These are phyloP conservation scores for Diacarnus erythraeanus DNA, from an alignment of 37 sponge, comb jelly and placozoan genomes.

Conservation along the genomic window DNA sequence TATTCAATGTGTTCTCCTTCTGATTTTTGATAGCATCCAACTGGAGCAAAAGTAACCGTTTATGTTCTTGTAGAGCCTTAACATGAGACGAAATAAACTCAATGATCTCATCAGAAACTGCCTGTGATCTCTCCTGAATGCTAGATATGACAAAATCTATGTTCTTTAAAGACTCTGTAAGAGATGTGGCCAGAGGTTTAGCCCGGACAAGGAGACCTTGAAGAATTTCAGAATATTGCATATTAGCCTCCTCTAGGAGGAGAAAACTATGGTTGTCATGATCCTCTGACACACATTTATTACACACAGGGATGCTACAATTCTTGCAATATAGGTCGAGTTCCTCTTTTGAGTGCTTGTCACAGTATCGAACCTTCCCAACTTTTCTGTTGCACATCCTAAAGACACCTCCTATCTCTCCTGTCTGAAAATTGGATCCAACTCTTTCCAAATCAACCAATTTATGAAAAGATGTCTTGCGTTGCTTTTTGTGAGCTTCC, in stretches of 20 bases:
- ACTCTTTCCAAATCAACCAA: constrained; percentile 11
- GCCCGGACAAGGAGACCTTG: constrained; percentile 26
- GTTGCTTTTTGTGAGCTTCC: constrained; percentile 52
- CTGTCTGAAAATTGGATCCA: background rate
- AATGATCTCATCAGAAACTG: constrained; percentile 60
- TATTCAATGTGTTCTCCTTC: constrained; percentile 36
- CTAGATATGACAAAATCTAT: constrained; percentile 27
- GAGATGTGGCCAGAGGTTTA: constrained; percentile 15
- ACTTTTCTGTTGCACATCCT: background rate
- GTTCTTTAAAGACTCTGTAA: constrained; percentile 44
- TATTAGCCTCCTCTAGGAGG: constrained; percentile 26
- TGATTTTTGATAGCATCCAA: constrained; percentile 35
- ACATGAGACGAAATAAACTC: constrained; percentile 55
- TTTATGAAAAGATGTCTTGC: constrained; percentile 35
- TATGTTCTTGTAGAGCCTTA: constrained; percentile 75
- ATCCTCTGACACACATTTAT: constrained; percentile 22
- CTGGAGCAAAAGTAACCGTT: constrained; percentile 45
- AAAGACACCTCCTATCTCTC: no score
- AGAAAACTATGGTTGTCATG: constrained; percentile 43
- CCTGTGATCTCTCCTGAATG: constrained; percentile 18
- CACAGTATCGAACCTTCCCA: constrained; percentile 8
- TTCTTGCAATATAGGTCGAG: constrained; percentile 50
- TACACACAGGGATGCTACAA: constrained; percentile 51
- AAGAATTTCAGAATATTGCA: constrained; percentile 30
- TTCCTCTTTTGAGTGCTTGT: constrained; percentile 19